These are phyloP conservation scores for Prorops nasuta DNA, from an alignment of 1,140 invertebrate genomes.

Conservation along the genomic window DNA sequence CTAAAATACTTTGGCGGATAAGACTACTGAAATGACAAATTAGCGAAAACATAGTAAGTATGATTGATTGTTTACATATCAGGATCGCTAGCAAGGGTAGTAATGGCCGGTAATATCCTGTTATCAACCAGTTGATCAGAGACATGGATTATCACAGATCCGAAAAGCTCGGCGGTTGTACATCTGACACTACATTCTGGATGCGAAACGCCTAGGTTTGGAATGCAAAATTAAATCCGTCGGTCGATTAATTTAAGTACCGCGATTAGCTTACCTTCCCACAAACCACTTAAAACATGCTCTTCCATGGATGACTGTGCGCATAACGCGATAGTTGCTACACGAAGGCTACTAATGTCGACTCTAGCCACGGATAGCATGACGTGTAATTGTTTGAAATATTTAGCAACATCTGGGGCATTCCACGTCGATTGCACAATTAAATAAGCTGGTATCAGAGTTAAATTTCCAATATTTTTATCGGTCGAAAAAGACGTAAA, in stretches of 20 bases:
- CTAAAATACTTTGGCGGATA: slow-evolving; percentile 42
- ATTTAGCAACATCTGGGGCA: slow-evolving; percentile 37
- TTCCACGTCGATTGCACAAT: slow-evolving; percentile 44
- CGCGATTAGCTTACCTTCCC: slow-evolving; percentile 59
- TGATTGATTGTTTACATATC: slow-evolving; percentile 61
- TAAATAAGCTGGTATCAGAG: slow-evolving; percentile 45
- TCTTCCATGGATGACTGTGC: slow-evolving; percentile 58
- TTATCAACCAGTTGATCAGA: slow-evolving; percentile 61
- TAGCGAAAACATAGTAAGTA: no score
- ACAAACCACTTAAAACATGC: slow-evolving; percentile 64
- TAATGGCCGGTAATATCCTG: slow-evolving; percentile 67
- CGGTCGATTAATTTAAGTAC: slow-evolving; percentile 14
- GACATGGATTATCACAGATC: slow-evolving; percentile 59
- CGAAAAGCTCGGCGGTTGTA: slow-evolving; percentile 63
- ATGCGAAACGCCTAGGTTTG: slow-evolving; percentile 62
- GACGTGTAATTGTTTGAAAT: slow-evolving; percentile 45
- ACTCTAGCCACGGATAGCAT: slow-evolving; percentile 46
- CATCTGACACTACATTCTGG: slow-evolving; percentile 61
- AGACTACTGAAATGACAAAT: no score
- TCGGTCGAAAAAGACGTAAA: slow-evolving; percentile 31
- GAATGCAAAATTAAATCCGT: slow-evolving; percentile 1
- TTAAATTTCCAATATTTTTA: slow-evolving; percentile 30
- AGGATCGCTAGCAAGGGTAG: slow-evolving; percentile 69
- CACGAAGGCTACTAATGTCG: slow-evolving; percentile 54
- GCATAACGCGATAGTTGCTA: slow-evolving; percentile 60